A percentile compares a stretch with the other conserved stretches of the same genome.
Conservation (phyloP, 2,797 vertebrate genomes). For the Atherinosoma microstoma region DNA sequence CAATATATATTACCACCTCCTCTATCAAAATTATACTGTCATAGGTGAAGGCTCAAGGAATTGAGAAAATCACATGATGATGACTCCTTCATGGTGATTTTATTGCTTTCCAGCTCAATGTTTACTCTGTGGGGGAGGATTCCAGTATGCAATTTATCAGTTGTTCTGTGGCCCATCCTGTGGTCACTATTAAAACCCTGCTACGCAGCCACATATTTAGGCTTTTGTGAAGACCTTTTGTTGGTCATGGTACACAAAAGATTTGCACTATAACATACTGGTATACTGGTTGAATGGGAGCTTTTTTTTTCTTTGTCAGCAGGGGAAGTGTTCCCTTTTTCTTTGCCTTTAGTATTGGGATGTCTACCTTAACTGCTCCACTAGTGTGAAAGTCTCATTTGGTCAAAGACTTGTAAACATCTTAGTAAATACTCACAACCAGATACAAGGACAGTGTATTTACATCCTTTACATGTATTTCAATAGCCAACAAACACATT, state of each 20-base stretch:
- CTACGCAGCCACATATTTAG: constrained; percentile 47
- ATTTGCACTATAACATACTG: constrained; percentile 49
- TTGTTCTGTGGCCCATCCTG: constrained; percentile 25
- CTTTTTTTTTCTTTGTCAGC: not conserved
- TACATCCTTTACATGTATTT: not conserved
- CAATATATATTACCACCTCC: no score
- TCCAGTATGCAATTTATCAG: constrained; percentile 27
- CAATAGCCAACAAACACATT: no score
- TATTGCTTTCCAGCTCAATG: constrained; percentile 28
- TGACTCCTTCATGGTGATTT: constrained; percentile 31
- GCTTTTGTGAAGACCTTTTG: constrained; percentile 52
- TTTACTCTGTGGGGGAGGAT: constrained; percentile 14
- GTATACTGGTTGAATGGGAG: constrained; percentile 38
- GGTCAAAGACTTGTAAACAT: not conserved
- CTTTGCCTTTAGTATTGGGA: no score
- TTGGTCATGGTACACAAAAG: constrained; percentile 41
- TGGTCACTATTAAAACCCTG: constrained; percentile 48
- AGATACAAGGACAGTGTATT: not conserved
- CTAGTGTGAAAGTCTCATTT: not conserved
- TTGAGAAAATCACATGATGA: no score
- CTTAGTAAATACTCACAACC: not conserved
- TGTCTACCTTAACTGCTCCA: not conserved
- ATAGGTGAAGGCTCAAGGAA: no score
- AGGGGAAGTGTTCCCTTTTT: no score
- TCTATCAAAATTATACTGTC: no score